Base-by-base conservation (phyloP, 53 echinoderm and acorn worm species). In the Crossaster papposus region DNA sequence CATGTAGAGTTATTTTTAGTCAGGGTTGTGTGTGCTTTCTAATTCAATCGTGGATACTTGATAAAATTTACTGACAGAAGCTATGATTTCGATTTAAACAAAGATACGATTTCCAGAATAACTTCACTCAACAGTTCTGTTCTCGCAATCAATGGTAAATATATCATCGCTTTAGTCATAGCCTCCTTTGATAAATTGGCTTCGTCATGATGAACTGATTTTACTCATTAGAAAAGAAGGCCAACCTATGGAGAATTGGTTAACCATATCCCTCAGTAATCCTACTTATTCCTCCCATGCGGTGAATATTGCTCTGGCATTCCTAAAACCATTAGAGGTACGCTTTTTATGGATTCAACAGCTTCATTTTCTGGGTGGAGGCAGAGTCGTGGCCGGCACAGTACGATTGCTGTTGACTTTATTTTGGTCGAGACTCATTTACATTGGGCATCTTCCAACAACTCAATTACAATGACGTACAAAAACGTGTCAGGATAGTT, bases 341-440 rank as follows among this genome's bases (percentile, higher is more conserved):
- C n/a, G 34, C 74, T 73, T 31, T 73, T 73, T 73, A 73, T 73
- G 74, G 74, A 28, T 26, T 23, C 28, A 34, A 32, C 74, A 18
- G 74, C 35, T 6, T 73, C 30, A 73, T 73, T 73, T 33, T 18
- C 74, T 20, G 35, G 35, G 74, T 36, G 18, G 22, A 33, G 24
- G 35, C 35, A 36, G 6, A 73, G 74, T 73, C 74, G 15, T 36
- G 74, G 33, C 74, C 68, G 68, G 68, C 68, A 68, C 68, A 23
- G 9, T 44, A 26, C 0, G 1, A 12, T 1, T 68, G 4, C 68
- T 20, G 14, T 11, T 18, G 15, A 58, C 58, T 20, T 58, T 17
- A 20, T 17, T 52, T 58, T 58, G 58, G 17, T 58, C 15, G 22
- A 11, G 17, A 18, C 12, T 26, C 68, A n/a, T 26, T 68, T 68